Base-by-base conservation (phyloP, 2,113 vertebrate species). In the Lynx canadensis region DNA sequence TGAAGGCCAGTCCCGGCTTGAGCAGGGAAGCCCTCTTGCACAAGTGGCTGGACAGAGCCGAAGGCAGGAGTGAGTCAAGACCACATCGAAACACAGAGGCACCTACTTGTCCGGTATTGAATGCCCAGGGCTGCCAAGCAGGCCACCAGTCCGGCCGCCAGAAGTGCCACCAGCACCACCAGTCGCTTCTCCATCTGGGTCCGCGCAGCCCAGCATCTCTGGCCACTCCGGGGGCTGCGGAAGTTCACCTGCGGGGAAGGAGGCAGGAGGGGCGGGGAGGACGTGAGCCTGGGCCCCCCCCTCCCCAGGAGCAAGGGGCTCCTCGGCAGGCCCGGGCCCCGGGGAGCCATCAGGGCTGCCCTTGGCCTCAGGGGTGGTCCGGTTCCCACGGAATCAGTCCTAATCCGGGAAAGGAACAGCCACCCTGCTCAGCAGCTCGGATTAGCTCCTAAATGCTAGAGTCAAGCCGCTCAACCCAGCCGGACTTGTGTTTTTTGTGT, bases 41-140 rank as follows among this genome's bases (percentile, higher is more conserved):
- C 13, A 25, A 5, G 52, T 0, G 4, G 78, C 95, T 23, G 3
- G 71, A 96, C n/a, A 36, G 57, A 74, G 74, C 4, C 2, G 1
- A 16, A 31, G 13, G 3, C 25, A 74, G 81, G 19, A 52, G 33
- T 6, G 45, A 76, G 57, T 4, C 18, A 45, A 63, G 60, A 52
- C 69, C 66, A 27, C 2, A 13, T 36, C 0, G 5, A 45, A 38
- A 66, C n/a, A 2, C 14, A 2, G 27, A 85, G 81, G 3, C 5
- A 99, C 99, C 99, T 98, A 99, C 99, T 98, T 95, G 98, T 98
- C 97, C 83, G 98, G 98, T 99, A 99, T 98, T 99, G 99, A 93
- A 99, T 83, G 36, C 99, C 96, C 38, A 99, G 98, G 0, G 98
- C 98, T 74, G 99, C 97, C 91, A 99, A 87, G 52, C 99, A 99